phyloP scores from a whole-genome alignment of 2,888 invertebrate species.

The Ophioninae sp. region DNA sequence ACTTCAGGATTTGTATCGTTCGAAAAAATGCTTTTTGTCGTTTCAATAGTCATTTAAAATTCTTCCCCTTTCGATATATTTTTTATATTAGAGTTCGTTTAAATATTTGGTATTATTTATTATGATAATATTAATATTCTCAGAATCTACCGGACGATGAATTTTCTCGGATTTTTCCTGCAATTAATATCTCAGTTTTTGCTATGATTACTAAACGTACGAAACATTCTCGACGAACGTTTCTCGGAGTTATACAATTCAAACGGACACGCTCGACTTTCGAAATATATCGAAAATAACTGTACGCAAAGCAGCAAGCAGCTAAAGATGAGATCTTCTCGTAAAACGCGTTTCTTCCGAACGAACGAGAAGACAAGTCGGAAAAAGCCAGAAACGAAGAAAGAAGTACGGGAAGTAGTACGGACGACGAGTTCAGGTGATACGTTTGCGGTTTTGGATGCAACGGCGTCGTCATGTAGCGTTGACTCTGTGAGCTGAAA shows the following conservation, averaged over 20 bases:
- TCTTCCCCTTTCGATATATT: background rate
- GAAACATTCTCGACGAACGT: background rate
- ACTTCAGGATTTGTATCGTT: background rate
- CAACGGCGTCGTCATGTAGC: slow-evolving; percentile 78
- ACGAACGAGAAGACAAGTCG: slow-evolving; percentile 56
- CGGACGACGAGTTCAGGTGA: slow-evolving; percentile 57
- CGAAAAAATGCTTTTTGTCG: background rate
- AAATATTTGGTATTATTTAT: background rate
- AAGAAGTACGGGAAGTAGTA: slow-evolving; percentile 52
- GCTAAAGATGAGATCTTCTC: slow-evolving; percentile 60
- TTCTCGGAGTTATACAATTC: background rate
- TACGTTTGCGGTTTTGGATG: slow-evolving; percentile 53
- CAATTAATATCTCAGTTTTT: background rate
- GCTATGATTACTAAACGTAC: background rate
- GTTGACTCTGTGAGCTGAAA: slow-evolving; percentile 80
- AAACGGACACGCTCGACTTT: slow-evolving; percentile 38
- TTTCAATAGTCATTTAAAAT: background rate
- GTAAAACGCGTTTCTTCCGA: slow-evolving; percentile 52
- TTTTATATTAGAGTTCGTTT: background rate
- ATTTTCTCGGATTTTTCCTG: background rate
- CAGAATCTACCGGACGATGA: background rate
- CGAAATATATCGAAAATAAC: slow-evolving; percentile 51
- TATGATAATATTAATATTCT: too few relatives aligned
- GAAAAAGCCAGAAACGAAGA: background rate
- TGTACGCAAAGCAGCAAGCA: slow-evolving; percentile 59